A percentile compares a stretch with the other conserved stretches of the same genome.
phyloP scores from a whole-genome alignment of 1,140 invertebrate genomes.

The Marisa cornuarietis region DNA sequence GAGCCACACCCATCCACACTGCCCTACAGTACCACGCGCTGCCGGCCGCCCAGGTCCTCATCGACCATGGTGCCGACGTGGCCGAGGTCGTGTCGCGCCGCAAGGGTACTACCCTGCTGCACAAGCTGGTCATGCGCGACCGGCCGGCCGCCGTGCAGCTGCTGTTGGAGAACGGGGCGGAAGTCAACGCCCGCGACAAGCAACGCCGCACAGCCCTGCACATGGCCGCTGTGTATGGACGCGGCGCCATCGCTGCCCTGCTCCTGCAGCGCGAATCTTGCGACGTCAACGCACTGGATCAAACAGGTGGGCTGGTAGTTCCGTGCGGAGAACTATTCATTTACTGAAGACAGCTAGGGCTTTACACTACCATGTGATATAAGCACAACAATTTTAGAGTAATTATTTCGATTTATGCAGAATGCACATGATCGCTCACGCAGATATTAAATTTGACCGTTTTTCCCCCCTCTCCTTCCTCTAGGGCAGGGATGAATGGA shows the following conservation, averaged over 20 bases:
- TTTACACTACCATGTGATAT: no score
- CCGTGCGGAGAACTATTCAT: no score
- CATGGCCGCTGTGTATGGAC: conserved; percentile 41
- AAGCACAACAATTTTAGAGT: no score
- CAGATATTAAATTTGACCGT: no score
- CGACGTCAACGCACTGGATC: conserved; percentile 46
- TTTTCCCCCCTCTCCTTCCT: no score
- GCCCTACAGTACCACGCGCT: conserved; percentile 21
- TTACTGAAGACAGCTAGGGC: no score
- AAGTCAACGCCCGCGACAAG: conserved; percentile 41
- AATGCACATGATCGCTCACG: no score
- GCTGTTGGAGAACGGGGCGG: conserved; percentile 47
- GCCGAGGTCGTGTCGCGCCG: conserved; percentile 41
- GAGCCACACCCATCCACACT: conserved; percentile 36
- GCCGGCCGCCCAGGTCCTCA: conserved; percentile 41
- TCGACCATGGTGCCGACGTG: conserved; percentile 49
- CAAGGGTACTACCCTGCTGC: conserved; percentile 47
- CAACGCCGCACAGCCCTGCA: conserved; percentile 46
- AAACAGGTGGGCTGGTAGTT: conserved; percentile 29
- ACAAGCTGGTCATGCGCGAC: conserved; percentile 49
- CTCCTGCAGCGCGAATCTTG: conserved; percentile 41
- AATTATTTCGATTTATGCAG: no score
- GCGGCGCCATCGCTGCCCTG: conserved; percentile 39
- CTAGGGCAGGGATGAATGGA: no score
- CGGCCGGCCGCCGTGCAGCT: conserved; percentile 43